Base-by-base conservation (phyloP, 2,888 invertebrate genomes). In the Lissonota sp. region DNA sequence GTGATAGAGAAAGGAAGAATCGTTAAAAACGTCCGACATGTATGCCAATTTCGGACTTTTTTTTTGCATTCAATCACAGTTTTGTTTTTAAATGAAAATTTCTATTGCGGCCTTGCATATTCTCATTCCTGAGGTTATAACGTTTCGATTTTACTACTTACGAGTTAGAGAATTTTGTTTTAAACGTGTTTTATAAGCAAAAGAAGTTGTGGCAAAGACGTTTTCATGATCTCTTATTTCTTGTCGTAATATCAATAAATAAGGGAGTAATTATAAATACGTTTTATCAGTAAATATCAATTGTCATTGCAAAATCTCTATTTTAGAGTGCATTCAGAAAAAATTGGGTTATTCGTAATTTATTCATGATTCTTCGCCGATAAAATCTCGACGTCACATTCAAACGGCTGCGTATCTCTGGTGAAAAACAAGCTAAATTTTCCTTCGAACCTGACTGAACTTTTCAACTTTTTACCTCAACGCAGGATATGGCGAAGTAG, bases 401-500 rank as follows among this genome's bases (percentile, higher is more conserved):
- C 26, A 26, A 26, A 26, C 26, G 26, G 26, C 1, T 3, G 26
- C 26, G 3, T 44, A 44, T 44, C 10, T 10, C 6, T 44, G 44
- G 44, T 44, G 6, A 44, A 6, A 44, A 51, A 51, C n/a, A 51
- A 10, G n/a, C 12, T 12, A 5, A 51, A n/a, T 51, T 51, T 12
- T 12, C 10, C 12, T 46, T n/a, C 4, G 51, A 8, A 12, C 51
- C 12, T 53, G 12, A 6, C 7, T 10, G 6, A 10, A 26, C 16
- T 5, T 4, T 6, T n/a, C 8, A 44, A 63, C 63, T 37, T 16
- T 42, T 26, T 26, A 26, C 26, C n/a, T 39, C 69, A 26, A 26
- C 26, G 16, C 7, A 42, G 14, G 10, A 53, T n/a, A 37, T 69
- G 53, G 58, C 37, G 57, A 64, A 64, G 44, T 26, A 26, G 49